phyloP scores from a whole-genome alignment of 2,888 invertebrate species.

The Trileptium ribeirensis region DNA sequence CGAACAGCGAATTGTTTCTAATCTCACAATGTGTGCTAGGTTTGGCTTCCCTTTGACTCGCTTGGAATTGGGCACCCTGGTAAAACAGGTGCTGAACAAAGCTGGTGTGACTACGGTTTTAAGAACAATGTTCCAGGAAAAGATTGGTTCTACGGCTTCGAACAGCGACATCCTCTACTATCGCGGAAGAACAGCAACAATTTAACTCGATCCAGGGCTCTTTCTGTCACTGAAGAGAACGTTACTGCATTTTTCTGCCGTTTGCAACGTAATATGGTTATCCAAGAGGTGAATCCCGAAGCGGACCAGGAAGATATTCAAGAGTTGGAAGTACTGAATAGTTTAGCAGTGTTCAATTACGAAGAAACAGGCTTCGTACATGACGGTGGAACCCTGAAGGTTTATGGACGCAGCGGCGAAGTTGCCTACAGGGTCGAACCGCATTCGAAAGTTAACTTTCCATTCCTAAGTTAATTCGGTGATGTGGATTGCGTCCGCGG shows the following conservation, averaged over 20 bases:
- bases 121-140: background rate
- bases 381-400: background rate
- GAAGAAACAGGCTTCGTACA: background rate
- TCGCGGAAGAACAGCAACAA: slow-evolving; percentile 1
- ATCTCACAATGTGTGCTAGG: background rate
- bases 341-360: slow-evolving; percentile 7
- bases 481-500: background rate
- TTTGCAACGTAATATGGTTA: no score
- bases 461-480: no score
- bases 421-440: background rate
- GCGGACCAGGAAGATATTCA: no score
- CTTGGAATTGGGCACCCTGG: background rate
- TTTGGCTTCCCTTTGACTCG: background rate
- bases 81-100: background rate
- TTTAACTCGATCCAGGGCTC: background rate
- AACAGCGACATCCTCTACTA: background rate
- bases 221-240: background rate
- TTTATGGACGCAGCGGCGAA: background rate
- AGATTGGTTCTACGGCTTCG: slow-evolving; percentile 6
- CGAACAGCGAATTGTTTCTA: background rate
- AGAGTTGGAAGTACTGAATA: no score
- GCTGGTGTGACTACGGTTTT: background rate
- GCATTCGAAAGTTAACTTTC: background rate
- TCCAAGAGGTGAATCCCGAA: no score
- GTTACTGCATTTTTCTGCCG: background rate